Evolutionary conservation across 1,140 invertebrate species (phyloP).

Genomic region (Lycorma delicatula): DNA sequence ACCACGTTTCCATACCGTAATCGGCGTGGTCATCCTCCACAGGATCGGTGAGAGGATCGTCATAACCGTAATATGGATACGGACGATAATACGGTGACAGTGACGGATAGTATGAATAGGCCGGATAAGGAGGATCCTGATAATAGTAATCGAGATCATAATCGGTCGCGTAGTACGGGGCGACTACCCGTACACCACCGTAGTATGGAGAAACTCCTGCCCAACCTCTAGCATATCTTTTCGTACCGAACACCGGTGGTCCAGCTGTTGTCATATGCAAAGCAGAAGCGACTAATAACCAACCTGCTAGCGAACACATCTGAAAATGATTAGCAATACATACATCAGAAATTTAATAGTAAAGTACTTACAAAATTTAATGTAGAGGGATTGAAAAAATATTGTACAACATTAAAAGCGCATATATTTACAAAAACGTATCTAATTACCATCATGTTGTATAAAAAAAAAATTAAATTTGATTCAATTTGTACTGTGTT

Average conservation of each 20-base stretch:
- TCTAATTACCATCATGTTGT: no score
- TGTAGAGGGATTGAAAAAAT: no score
- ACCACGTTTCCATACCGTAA: neutral
- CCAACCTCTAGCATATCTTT: neutral
- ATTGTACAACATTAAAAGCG: no score
- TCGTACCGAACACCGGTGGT: neutral
- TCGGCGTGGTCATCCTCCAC: neutral
- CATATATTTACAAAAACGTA: no score
- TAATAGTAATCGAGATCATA: conserved; percentile 2
- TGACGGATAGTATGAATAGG: neutral
- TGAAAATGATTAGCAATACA: no score
- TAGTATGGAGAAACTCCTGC: neutral
- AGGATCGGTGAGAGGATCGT: neutral
- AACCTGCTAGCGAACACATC: neutral
- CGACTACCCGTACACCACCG: neutral
- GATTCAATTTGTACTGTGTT: no score
- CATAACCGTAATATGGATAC: neutral
- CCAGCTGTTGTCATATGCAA: neutral
- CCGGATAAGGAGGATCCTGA: neutral
- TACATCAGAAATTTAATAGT: no score
- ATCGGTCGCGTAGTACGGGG: neutral
- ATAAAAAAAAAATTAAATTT: no score
- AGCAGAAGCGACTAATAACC: neutral
- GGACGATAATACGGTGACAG: neutral
- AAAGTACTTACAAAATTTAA: no score